Conservation (phyloP, 1,140 invertebrate genomes). For the Melanaphis sacchari region DNA sequence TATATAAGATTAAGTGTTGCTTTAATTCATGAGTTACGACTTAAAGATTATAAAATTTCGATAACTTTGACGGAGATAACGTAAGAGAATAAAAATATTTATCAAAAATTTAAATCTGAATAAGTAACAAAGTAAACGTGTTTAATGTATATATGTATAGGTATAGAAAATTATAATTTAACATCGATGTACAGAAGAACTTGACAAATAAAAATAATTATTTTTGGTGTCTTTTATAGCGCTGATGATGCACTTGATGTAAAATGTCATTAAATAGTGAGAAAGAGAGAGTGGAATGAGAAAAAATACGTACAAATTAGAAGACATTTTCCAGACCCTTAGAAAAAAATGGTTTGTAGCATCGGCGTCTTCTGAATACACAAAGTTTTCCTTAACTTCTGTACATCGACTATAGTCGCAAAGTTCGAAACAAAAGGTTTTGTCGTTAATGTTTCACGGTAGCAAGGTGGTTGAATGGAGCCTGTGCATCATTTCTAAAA, state of each 20-base stretch:
- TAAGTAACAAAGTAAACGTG: background rate
- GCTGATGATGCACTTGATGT: slow-evolving; percentile 33
- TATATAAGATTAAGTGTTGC: background rate
- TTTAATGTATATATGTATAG: background rate
- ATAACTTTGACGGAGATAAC: background rate
- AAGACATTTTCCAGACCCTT: slow-evolving; percentile 36
- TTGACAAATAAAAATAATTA: slow-evolving; percentile 31
- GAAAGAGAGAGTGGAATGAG: background rate
- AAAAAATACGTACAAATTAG: slow-evolving; percentile 36
- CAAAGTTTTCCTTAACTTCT: slow-evolving; percentile 45
- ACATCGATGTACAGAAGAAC: background rate
- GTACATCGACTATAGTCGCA: background rate
- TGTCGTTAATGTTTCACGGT: slow-evolving; percentile 18
- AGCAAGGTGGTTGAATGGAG: slow-evolving; percentile 20
- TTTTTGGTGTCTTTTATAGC: background rate
- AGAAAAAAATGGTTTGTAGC: slow-evolving; percentile 33
- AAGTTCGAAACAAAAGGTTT: slow-evolving; percentile 46
- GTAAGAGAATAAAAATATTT: background rate
- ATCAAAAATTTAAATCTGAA: background rate
- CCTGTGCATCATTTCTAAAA: slow-evolving; percentile 19
- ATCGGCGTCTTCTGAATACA: background rate
- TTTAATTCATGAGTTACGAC: background rate
- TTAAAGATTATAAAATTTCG: background rate
- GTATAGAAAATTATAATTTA: background rate
- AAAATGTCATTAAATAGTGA: background rate